phyloP scores from a whole-genome alignment of 2,888 invertebrate genomes.

The Nemotelus pantherinus region DNA sequence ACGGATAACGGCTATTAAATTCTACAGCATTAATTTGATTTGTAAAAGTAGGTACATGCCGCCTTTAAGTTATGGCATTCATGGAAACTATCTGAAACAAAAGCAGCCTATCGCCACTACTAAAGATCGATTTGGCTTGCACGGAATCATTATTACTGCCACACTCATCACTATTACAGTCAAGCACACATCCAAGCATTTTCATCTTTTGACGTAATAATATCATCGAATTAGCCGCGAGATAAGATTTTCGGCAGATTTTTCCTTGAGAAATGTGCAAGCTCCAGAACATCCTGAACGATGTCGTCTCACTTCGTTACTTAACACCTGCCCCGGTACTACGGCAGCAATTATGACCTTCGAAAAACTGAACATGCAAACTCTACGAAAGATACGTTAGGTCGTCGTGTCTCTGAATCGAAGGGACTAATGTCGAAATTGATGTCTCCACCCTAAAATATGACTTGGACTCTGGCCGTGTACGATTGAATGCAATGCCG shows the following conservation, averaged over 20 bases:
- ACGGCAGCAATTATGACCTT: constrained; percentile 6
- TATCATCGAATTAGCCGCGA: constrained; percentile 22
- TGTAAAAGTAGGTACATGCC: too few relatives aligned
- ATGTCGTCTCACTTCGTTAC: constrained; percentile 21
- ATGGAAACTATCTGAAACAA: too few relatives aligned
- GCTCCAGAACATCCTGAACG: not conserved
- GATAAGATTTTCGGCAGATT: constrained; percentile 6
- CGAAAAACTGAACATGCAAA: constrained; percentile 18
- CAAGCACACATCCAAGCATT: not conserved
- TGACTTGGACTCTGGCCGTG: constrained; percentile 13
- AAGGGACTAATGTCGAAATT: constrained; percentile 44
- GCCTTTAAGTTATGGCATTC: too few relatives aligned
- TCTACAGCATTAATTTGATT: too few relatives aligned
- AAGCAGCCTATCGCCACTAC: too few relatives aligned
- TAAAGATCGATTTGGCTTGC: too few relatives aligned
- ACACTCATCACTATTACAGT: too few relatives aligned
- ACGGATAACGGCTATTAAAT: too few relatives aligned
- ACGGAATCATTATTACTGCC: too few relatives aligned
- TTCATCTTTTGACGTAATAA: not conserved
- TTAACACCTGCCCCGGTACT: constrained; percentile 28
- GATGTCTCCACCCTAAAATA: constrained; percentile 49
- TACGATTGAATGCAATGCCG: constrained; percentile 10
- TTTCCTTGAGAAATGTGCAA: not conserved
- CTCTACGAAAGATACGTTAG: too few relatives aligned
- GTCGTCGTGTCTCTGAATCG: not conserved